phyloP scores from a whole-genome alignment of 2,113 vertebrate species.

The Bothrops jararaca region DNA sequence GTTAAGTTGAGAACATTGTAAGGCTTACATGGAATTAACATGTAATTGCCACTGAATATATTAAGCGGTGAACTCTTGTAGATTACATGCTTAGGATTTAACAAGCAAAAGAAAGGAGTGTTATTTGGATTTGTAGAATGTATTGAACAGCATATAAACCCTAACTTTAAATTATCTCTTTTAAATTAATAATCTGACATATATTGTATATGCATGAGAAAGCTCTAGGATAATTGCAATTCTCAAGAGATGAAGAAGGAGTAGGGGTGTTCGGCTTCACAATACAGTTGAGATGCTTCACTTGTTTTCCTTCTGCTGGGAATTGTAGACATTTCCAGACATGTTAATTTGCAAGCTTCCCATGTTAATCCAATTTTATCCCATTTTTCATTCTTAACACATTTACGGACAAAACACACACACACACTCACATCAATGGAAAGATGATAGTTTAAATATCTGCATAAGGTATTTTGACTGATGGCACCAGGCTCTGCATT shows the following conservation, averaged over 20 bases:
- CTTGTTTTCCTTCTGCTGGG: not conserved
- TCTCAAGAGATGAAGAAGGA: not conserved
- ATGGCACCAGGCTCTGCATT: not conserved
- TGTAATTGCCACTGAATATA: not conserved
- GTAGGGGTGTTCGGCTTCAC: not conserved
- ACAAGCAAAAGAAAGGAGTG: not conserved
- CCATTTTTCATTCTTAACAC: not conserved
- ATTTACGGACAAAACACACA: not conserved
- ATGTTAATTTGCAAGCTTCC: not conserved
- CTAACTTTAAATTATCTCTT: not conserved
- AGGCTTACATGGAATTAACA: not conserved
- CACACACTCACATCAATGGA: not conserved
- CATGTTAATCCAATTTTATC: not conserved
- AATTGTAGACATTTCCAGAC: not conserved
- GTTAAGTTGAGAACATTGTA: not conserved
- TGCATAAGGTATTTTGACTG: not conserved
- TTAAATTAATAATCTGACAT: not conserved
- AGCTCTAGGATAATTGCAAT: not conserved
- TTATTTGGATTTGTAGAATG: not conserved
- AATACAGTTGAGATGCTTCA: not conserved
- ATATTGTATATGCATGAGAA: not conserved
- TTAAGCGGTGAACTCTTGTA: not conserved
- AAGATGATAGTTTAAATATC: not conserved
- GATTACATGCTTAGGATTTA: not conserved
- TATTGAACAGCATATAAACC: not conserved